Base-by-base conservation (phyloP, 2,888 invertebrate species). In the Lasioglossum villosulum region DNA sequence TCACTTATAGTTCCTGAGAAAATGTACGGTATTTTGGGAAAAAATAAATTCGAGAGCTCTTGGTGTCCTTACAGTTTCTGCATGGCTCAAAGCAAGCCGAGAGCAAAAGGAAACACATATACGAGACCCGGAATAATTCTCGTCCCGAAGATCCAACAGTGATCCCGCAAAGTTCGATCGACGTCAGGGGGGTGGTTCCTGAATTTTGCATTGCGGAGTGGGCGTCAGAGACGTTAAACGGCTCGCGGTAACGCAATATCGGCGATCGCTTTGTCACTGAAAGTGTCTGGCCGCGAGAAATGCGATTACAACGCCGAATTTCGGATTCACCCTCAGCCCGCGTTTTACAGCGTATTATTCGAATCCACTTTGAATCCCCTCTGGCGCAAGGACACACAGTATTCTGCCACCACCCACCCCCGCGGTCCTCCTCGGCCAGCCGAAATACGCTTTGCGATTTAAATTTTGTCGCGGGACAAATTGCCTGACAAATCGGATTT, bases 401-500 rank as follows among this genome's bases (percentile, higher is more conserved):
- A 88, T 90, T 90, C 90, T 83, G 88, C 86, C 86, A 23, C 52
- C 89, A 72, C 23, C 80, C 80, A 42, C 27, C 78, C 79, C 27
- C 42, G 27, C 68, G 27, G 66, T 68, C 75, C 48, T 73, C 83
- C 83, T 82, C 80, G 37, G 75, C 73, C 39, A 37, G 73, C 27
- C 84, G 88, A 82, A 93, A 93, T 91, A 91, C 91, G 93, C 94
- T 95, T 95, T 95, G 94, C 94, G 93, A 95, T 95, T 95, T 94
- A 94, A 94, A 95, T 95, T 95, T 94, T 94, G 94, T 95, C 95
- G 93, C 94, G 93, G 90, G 90, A 91, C 91, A 93, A 95, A 95
- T 95, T 94, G 93, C 91, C 92, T 93, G 92, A 91, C 89, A 94
- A 94, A 94, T 94, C 90, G 90, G 90, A 94, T 94, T 94, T 93